Base-by-base conservation (phyloP, 2,113 vertebrate genomes). In the Butorides virescens region DNA sequence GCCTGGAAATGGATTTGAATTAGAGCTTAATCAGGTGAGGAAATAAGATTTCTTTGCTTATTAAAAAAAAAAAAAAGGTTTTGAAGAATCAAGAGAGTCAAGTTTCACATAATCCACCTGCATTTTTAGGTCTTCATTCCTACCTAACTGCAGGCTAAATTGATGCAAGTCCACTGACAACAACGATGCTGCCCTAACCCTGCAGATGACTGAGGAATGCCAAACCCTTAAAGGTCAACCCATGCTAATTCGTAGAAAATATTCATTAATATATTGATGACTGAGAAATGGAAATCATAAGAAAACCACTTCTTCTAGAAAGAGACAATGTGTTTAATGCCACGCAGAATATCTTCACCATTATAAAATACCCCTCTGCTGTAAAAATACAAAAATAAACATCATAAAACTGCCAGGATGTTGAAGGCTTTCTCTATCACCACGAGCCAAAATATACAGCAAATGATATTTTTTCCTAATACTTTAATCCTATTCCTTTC, bases 401-500 rank as follows among this genome's bases (percentile, higher is more conserved):
- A 59, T 7, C 47, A 83, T 63, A 70, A 84, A 93, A 50, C 68
- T 68, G 72, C 61, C 86, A 61, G 49, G 47, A 91, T 18, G 27
- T 63, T 86, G 75, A 77, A 84, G 44, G 42, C n/a, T 91, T 90
- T 88, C 82, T 77, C n/a, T 80, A 36, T 67, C 52, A 66, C 76
- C 82, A 63, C 0, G 0, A 94, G 95, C 95, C 93, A 97, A 96
- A 92, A 86, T 21, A 93, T 15, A 92, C 78, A 90, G 88, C 63
- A 83, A 76, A 32, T 0, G 26, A 44, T 58, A 50, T 88, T 92
- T 71, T 90, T 55, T 72, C 86, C 29, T 86, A 74, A 78, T 88
- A 71, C 92, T 92, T 94, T 95, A 96, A 96, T 86, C 86, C 63
- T 44, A 15, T 52, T 96, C 83, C 86, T 88, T 93, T 95, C 82